Conservation (phyloP, 2,113 vertebrate genomes). For the Brienomyrus brachyistius region DNA sequence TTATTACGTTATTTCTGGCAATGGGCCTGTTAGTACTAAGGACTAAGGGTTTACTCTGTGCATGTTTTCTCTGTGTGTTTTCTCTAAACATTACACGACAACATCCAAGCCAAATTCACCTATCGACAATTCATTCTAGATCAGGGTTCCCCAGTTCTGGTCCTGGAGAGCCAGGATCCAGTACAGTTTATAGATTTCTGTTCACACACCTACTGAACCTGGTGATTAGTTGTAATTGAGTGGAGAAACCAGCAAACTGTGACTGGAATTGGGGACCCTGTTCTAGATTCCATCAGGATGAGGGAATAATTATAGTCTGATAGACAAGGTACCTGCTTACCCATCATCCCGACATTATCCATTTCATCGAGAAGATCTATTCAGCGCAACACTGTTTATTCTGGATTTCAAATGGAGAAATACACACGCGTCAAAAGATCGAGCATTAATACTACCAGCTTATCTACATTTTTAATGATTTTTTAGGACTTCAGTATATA, state of each 20-base stretch:
- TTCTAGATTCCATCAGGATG: not conserved
- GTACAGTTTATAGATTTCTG: not conserved
- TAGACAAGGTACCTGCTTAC: not conserved
- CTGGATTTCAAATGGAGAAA: not conserved
- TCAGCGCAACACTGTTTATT: not conserved
- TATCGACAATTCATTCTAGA: too few relatives aligned
- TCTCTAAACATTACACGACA: not conserved
- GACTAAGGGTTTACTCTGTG: too few relatives aligned
- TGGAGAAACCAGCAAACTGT: too few relatives aligned
- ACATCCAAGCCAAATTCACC: not conserved
- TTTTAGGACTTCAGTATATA: not conserved
- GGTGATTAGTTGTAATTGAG: not conserved
- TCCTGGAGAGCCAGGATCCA: not conserved
- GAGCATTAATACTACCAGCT: not conserved
- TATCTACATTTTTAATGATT: not conserved
- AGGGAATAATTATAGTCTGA: not conserved
- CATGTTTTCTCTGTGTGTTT: too few relatives aligned
- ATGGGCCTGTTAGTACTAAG: too few relatives aligned
- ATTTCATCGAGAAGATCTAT: not conserved
- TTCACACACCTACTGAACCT: not conserved
- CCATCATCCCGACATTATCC: not conserved
- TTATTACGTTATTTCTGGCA: too few relatives aligned
- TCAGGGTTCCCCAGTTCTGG: not conserved
- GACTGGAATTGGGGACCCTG: too few relatives aligned
- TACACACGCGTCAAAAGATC: not conserved